phyloP scores from a whole-genome alignment of 2,113 vertebrate genomes.

The Irena cyanogastra region DNA sequence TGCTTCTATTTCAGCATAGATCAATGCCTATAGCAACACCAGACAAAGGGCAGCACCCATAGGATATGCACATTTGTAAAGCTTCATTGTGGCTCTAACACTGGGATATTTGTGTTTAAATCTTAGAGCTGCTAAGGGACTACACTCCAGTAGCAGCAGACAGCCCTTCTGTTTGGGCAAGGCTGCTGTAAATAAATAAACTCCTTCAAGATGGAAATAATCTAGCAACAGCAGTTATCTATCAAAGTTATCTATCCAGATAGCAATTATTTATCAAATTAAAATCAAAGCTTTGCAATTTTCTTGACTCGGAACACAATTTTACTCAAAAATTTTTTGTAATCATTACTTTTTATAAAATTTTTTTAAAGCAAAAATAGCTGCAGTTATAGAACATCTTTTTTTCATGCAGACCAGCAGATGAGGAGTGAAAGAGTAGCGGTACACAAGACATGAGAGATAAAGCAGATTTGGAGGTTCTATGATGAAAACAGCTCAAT shows the following conservation, averaged over 20 bases:
- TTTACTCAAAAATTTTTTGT: background rate
- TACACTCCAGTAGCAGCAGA: background rate
- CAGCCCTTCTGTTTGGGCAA: background rate
- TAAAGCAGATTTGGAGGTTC: background rate
- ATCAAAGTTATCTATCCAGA: background rate
- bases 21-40: background rate
- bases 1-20: background rate
- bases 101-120: background rate
- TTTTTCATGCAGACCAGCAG: background rate
- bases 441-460: background rate
- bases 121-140: background rate
- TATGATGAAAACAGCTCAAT: background rate
- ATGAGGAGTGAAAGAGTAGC: background rate
- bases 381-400: background rate
- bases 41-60: slow-evolving; percentile 14
- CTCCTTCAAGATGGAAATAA: background rate
- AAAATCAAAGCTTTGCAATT: background rate
- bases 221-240: background rate
- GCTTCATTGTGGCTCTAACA: background rate
- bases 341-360: background rate
- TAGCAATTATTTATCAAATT: background rate
- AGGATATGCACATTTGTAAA: slow-evolving; percentile 9
- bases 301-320: background rate
- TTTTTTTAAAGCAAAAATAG: background rate
- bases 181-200: background rate